A percentile compares a stretch with the other conserved stretches of the same genome.
Evolutionary conservation across 2,113 vertebrate genomes (phyloP).

Genomic region (Zosterops lateralis): DNA sequence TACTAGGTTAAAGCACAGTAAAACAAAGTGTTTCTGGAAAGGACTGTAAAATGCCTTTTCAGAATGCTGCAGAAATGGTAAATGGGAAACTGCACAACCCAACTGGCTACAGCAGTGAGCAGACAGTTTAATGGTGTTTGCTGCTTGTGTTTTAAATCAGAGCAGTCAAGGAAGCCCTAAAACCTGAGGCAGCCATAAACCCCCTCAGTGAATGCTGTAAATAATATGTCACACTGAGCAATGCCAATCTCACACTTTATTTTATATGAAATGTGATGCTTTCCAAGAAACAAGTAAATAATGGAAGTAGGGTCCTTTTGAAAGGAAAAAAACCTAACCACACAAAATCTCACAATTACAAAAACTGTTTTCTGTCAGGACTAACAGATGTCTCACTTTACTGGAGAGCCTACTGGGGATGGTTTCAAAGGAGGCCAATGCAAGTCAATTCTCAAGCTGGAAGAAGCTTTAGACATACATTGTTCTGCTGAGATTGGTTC

Average conservation of each 20-base stretch:
- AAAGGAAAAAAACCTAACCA: not conserved
- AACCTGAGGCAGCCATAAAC: not conserved
- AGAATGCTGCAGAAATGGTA: not conserved
- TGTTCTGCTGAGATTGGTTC: not conserved
- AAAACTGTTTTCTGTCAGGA: not conserved
- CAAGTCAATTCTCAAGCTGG: not conserved
- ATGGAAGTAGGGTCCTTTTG: not conserved
- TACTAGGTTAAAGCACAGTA: not conserved
- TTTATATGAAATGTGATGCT: not conserved
- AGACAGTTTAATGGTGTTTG: not conserved
- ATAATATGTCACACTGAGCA: not conserved
- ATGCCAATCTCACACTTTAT: not conserved
- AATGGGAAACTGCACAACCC: not conserved
- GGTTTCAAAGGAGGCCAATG: not conserved
- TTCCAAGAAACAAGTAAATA: not conserved
- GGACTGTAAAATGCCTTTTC: not conserved
- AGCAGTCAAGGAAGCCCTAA: not conserved
- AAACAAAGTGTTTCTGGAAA: slow-evolving; percentile 2
- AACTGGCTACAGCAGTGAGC: not conserved
- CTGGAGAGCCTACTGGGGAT: not conserved
- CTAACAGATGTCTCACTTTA: not conserved
- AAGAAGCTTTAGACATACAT: not conserved
- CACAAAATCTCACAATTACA: not conserved
- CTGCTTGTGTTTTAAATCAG: not conserved
- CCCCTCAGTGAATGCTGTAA: not conserved